Conservation (phyloP, 1,140 invertebrate genomes). For the Leptinotarsa defecta region DNA sequence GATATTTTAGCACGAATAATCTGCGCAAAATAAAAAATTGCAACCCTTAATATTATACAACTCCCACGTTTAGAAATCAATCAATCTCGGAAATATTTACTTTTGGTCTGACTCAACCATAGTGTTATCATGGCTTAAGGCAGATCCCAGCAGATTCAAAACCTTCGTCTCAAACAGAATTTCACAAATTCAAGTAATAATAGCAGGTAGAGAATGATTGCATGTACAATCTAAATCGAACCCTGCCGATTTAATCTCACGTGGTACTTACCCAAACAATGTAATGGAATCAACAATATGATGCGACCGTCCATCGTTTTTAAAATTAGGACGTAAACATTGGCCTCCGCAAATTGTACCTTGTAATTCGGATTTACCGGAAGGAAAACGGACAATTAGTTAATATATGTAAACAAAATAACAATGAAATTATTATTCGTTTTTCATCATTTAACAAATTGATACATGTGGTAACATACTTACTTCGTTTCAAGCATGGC, state of each 20-base stretch:
- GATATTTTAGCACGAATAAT: constrained; percentile 36
- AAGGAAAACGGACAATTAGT: constrained; percentile 28
- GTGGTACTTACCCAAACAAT: constrained; percentile 47
- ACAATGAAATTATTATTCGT: constrained; percentile 29
- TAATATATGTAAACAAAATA: constrained; percentile 36
- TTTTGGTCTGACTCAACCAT: constrained; percentile 57
- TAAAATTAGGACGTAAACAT: constrained; percentile 29
- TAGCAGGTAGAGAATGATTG: constrained; percentile 43
- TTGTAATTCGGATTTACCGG: constrained; percentile 31
- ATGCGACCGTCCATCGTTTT: constrained; percentile 49
- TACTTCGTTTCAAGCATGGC: constrained; percentile 20
- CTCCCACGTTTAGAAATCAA: constrained; percentile 42
- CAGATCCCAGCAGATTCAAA: constrained; percentile 40
- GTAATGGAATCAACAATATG: constrained; percentile 47
- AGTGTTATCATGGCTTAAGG: constrained; percentile 47
- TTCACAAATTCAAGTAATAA: constrained; percentile 50
- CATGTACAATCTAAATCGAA: constrained; percentile 52
- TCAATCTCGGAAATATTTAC: constrained; percentile 24
- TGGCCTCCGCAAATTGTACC: constrained; percentile 23
- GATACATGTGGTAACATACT: constrained; percentile 28
- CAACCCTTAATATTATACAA: constrained; percentile 48
- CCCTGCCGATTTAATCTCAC: constrained; percentile 56
- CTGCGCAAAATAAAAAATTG: constrained; percentile 46
- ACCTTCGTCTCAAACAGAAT: constrained; percentile 53
- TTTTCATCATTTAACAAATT: constrained; percentile 31